phyloP scores from a whole-genome alignment of 2,113 vertebrate genomes.

The Cyanoderma ruficeps region DNA sequence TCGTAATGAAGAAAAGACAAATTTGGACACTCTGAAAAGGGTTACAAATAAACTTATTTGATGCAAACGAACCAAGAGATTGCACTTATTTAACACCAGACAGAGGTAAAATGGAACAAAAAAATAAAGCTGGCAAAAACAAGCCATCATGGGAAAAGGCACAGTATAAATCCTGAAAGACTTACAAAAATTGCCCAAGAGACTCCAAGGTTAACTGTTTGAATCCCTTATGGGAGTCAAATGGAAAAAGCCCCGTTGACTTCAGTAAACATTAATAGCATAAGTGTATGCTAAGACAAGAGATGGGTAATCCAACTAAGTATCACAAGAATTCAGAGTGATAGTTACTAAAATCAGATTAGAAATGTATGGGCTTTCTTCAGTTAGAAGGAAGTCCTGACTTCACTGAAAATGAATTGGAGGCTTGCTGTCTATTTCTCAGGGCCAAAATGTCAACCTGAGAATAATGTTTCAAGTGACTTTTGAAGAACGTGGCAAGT shows the following conservation, averaged over 20 bases:
- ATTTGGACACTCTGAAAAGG: not conserved
- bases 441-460: not conserved
- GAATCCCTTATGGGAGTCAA: not conserved
- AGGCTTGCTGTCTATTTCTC: not conserved
- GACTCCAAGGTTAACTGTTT: not conserved
- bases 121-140: not conserved
- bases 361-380: not conserved
- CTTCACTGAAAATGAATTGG: not conserved
- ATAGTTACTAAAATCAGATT: not conserved
- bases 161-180: not conserved
- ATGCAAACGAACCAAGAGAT: not conserved
- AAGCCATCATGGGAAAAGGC: not conserved
- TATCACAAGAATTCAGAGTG: not conserved
- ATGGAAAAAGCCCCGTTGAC: not conserved
- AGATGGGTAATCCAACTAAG: not conserved
- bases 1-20: constrained; percentile 9
- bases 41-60: not conserved
- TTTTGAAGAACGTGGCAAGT: not conserved
- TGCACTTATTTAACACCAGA: not conserved
- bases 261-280: not conserved
- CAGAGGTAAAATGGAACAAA: not conserved
- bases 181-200: not conserved
- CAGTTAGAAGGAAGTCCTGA: not conserved
- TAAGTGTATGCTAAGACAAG: not conserved
- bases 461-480: not conserved